phyloP scores from a whole-genome alignment of 2,113 vertebrate species.

The Odocoileus virginianus region DNA sequence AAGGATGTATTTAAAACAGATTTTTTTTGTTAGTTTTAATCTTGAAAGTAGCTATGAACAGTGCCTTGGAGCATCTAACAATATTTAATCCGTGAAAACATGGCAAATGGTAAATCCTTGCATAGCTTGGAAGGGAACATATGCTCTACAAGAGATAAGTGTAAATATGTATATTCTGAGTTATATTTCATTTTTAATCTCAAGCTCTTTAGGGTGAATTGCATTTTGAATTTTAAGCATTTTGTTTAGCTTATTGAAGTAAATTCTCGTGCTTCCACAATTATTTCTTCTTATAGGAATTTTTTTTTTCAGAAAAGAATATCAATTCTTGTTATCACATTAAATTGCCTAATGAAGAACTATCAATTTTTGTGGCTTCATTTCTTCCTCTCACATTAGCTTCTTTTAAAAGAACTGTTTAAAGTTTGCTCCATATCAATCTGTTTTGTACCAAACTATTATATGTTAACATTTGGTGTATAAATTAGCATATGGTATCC shows the following conservation, averaged over 20 bases:
- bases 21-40: conserved; percentile 40
- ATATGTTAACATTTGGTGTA: not conserved
- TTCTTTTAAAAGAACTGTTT: not conserved
- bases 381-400: not conserved
- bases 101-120: conserved; percentile 1
- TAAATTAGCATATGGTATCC: not conserved
- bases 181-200: conserved; percentile 52
- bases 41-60: conserved; percentile 48
- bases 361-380: not conserved
- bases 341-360: conserved; percentile 4
- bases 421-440: not conserved
- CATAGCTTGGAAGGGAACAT: not conserved
- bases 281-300: conserved; percentile 16
- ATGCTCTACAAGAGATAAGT: conserved; percentile 10
- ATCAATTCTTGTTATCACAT: conserved; percentile 6
- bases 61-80: conserved; percentile 27
- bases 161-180: not conserved
- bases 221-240: conserved; percentile 44
- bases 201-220: not conserved
- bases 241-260: not conserved
- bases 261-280: not conserved
- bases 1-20: conserved; percentile 25
- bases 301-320: conserved; percentile 29
- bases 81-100: conserved; percentile 43
- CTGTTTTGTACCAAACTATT: conserved; percentile 37